phyloP scores from a whole-genome alignment of 2,888 invertebrate genomes.

The Plagodis dolabraria region DNA sequence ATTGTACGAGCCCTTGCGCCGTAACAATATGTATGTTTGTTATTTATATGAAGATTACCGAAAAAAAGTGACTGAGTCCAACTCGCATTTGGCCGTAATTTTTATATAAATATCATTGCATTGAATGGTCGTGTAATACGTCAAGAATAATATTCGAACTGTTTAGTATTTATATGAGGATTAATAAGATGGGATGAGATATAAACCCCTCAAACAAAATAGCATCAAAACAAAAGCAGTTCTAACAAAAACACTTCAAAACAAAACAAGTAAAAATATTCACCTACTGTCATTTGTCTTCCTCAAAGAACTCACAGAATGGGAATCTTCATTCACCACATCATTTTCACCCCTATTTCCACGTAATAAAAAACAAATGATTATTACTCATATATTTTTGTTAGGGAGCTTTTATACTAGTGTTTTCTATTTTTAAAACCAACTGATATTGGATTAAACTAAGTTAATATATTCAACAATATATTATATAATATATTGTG shows the following conservation, averaged over 20 bases:
- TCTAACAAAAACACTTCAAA: constrained; percentile 18
- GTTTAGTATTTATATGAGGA: too few relatives aligned
- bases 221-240: constrained; percentile 20
- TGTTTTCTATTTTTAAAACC: background rate
- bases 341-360: constrained; percentile 58
- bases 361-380: constrained; percentile 64
- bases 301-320: constrained; percentile 47
- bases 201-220: too few relatives aligned
- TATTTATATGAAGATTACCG: too few relatives aligned
- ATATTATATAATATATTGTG: too few relatives aligned
- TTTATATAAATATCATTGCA: too few relatives aligned
- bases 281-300: constrained; percentile 48
- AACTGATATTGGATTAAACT: background rate
- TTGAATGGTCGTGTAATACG: too few relatives aligned
- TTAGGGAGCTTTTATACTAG: constrained; percentile 30
- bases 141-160: too few relatives aligned
- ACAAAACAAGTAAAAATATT: constrained; percentile 47
- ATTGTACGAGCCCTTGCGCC: too few relatives aligned
- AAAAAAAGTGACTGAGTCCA: constrained; percentile 24
- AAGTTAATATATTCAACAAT: too few relatives aligned
- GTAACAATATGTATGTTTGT: too few relatives aligned
- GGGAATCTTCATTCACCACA: constrained; percentile 38
- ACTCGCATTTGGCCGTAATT: too few relatives aligned
- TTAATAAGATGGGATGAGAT: too few relatives aligned
- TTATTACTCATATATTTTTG: constrained; percentile 44